Conservation (phyloP, 2,113 vertebrate genomes). For the Gavia stellata region DNA sequence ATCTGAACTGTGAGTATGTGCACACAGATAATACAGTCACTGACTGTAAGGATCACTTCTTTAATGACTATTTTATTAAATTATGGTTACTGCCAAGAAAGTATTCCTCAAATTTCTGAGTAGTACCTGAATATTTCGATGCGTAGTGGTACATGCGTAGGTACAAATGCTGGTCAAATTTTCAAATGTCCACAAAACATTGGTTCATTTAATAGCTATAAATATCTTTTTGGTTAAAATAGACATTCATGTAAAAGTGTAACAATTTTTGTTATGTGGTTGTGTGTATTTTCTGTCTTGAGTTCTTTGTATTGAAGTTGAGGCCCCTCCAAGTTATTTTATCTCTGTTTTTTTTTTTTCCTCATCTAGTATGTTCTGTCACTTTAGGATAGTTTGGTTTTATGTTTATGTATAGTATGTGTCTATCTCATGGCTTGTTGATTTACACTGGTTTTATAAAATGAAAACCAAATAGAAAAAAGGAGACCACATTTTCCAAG, state of each 20-base stretch:
- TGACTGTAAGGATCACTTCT: background rate
- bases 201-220: background rate
- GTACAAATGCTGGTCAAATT: background rate
- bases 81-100: background rate
- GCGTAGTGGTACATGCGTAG: background rate
- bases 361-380: background rate
- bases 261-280: background rate
- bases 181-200: background rate
- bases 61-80: background rate
- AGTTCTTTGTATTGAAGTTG: background rate
- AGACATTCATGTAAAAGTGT: background rate
- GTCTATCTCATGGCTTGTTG: constrained; percentile 65
- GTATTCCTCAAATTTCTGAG: background rate
- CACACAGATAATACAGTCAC: background rate
- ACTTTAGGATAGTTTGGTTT: background rate
- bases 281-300: background rate
- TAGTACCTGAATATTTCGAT: background rate
- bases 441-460: constrained; percentile 60
- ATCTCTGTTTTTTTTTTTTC: background rate
- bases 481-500: constrained; percentile 71
- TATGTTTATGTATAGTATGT: constrained; percentile 35
- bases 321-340: background rate
- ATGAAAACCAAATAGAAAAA: constrained; percentile 69
- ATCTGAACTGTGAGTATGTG: background rate
- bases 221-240: background rate